These are phyloP conservation scores for Decapterus maruadsi DNA, from an alignment of 2,797 vertebrate species.

Conservation along the genomic window DNA sequence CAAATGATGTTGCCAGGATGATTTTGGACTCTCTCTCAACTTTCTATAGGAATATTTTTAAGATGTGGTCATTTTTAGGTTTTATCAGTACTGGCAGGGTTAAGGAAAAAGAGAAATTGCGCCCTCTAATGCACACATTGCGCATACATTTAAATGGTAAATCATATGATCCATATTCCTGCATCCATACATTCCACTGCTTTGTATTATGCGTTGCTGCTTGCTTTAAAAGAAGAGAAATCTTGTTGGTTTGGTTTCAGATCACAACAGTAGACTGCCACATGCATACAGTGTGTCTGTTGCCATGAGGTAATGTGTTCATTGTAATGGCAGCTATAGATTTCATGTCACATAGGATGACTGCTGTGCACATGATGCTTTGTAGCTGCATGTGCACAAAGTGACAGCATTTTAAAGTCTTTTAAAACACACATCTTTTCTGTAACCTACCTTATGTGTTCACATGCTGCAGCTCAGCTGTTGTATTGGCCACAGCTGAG, in stretches of 20 bases:
- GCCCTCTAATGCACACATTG: slow-evolving; percentile 66
- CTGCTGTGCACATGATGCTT: background rate
- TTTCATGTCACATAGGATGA: background rate
- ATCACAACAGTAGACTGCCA: background rate
- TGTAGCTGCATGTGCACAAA: background rate
- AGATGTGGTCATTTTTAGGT: background rate
- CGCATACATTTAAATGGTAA: slow-evolving; percentile 9
- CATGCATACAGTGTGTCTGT: too few species aligned
- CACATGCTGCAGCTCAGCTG: background rate
- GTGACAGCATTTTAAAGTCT: background rate
- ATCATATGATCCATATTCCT: background rate
- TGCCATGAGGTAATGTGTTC: background rate
- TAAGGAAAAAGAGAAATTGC: slow-evolving; percentile 30
- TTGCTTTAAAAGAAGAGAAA: background rate
- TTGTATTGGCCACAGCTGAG: slow-evolving; percentile 43
- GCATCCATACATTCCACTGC: background rate
- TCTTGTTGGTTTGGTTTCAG: background rate
- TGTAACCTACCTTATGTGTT: background rate
- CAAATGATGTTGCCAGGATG: background rate
- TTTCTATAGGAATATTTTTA: slow-evolving; percentile 1
- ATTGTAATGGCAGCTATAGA: background rate
- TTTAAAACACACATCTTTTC: slow-evolving; percentile 9
- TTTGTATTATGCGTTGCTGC: background rate
- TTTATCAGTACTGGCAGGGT: background rate
- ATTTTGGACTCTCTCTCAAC: background rate